Base-by-base conservation (phyloP, 1,140 invertebrate genomes). In the Stenopsyche tienmushanensis region DNA sequence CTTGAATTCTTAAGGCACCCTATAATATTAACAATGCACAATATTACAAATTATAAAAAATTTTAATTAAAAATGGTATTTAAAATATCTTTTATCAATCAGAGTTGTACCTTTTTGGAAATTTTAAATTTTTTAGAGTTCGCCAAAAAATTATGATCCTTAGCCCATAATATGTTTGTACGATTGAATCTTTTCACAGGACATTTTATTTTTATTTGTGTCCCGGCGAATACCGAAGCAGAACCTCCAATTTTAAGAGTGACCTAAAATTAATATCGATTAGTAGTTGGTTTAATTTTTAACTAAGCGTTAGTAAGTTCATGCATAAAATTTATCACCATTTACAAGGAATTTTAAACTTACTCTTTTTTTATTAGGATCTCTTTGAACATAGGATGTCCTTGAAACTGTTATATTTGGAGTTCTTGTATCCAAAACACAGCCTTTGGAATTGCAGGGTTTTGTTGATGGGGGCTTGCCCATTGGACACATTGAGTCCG, bases 171-270 rank as follows among this genome's bases (percentile, higher is more conserved):
- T 62, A 94, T 92, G 75, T 88, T 90, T 73, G 83, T 92, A 74
- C 82, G 87, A 84, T 85, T 90, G 72, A 85, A 88, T 34, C 86
- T 86, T 72, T 92, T 91, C 5, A 94, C 91, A 0, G 92, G 93
- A 74, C 93, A 96, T 73, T 93, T 90, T 65, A 96, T 93, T 77
- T 94, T 94, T 47, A 96, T 83, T 72, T 89, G 89, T 0, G 91
- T 93, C 39, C 92, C 93, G 69, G 88, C 85, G 77, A 91, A 94
- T 26, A 96, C 87, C 0, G 88, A 88, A 0, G 92, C 93, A 3
- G 86, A 86, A 0, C 93, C 92, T 0, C 92, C 92, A 5, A 96
- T 89, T 76, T 90, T 93, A 0, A 94, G 77, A 1, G 86, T 87
- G 18, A 88, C 83, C 77, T 81, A 62, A 44, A 70, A 67, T 13